Percentiles rank a stretch among this genome's conserved stretches.
These are phyloP conservation scores for Ligdia adustata DNA, from an alignment of 2,888 invertebrate genomes.

Conservation along the genomic window DNA sequence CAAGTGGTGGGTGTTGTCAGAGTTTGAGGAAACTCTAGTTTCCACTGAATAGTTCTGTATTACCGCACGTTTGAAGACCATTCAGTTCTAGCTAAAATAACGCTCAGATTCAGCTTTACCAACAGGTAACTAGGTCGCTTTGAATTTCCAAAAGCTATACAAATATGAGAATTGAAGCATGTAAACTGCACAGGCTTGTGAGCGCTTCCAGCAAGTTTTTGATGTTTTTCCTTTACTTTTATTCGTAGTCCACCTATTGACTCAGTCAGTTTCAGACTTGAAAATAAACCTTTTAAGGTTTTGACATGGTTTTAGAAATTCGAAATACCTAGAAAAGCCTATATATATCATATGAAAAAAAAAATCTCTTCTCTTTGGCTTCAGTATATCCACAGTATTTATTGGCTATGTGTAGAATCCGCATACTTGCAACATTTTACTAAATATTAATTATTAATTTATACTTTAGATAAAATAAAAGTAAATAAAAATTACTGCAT, in stretches of 20 bases:
- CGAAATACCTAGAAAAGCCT: background rate
- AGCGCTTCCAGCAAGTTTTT: background rate
- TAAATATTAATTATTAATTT: no score
- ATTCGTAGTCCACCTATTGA: background rate
- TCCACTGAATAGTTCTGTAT: constrained; percentile 32
- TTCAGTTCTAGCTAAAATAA: constrained; percentile 30
- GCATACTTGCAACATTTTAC: no score
- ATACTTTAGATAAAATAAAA: no score
- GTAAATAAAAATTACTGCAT: no score
- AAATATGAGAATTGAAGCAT: constrained; percentile 7
- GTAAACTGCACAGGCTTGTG: constrained; percentile 1
- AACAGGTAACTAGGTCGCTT: constrained; percentile 20
- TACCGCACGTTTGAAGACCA: constrained; percentile 35
- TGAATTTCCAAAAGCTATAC: constrained; percentile 16
- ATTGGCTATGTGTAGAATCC: no score
- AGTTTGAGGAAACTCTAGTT: constrained; percentile 19
- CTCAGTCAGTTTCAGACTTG: background rate
- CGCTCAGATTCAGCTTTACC: constrained; percentile 8
- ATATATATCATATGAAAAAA: no score
- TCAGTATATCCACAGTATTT: no score
- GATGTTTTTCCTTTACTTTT: background rate
- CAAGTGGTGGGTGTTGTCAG: constrained; percentile 14
- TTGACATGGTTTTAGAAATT: background rate
- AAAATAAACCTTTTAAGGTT: background rate
- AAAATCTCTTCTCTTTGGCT: no score